Conservation (phyloP, 2,113 vertebrate species). For the Bungarus multicinctus region DNA sequence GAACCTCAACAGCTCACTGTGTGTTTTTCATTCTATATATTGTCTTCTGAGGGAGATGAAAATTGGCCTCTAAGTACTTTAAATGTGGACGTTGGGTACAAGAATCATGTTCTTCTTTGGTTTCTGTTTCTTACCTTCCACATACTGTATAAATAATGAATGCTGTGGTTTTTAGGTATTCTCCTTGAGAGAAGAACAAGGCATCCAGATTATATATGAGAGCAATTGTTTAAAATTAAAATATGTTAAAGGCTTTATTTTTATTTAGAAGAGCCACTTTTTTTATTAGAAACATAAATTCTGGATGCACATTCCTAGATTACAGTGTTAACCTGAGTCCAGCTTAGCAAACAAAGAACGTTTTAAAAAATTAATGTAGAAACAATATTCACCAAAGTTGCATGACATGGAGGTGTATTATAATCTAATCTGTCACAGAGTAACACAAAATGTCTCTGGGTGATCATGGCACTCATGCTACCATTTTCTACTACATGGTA, state of each 20-base stretch:
- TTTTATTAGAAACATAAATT: neutral
- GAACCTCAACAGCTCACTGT: neutral
- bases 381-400: neutral
- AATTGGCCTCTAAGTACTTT: neutral
- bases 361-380: neutral
- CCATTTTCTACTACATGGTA: neutral
- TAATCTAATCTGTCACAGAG: neutral
- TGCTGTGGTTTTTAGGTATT: neutral
- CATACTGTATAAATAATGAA: no score
- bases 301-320: neutral
- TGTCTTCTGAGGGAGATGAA: neutral
- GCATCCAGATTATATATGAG: neutral
- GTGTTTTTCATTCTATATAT: neutral
- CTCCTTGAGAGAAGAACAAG: neutral
- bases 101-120: neutral
- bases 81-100: neutral
- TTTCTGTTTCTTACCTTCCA: neutral
- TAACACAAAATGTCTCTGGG: neutral
- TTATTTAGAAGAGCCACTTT: neutral
- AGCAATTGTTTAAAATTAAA: neutral
- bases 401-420: neutral
- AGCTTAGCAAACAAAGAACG: neutral
- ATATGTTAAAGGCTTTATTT: neutral
- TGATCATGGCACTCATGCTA: neutral
- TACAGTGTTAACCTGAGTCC: neutral